Evolutionary conservation across 2,888 invertebrate species (phyloP).

Genomic region (Limenitis camilla): DNA sequence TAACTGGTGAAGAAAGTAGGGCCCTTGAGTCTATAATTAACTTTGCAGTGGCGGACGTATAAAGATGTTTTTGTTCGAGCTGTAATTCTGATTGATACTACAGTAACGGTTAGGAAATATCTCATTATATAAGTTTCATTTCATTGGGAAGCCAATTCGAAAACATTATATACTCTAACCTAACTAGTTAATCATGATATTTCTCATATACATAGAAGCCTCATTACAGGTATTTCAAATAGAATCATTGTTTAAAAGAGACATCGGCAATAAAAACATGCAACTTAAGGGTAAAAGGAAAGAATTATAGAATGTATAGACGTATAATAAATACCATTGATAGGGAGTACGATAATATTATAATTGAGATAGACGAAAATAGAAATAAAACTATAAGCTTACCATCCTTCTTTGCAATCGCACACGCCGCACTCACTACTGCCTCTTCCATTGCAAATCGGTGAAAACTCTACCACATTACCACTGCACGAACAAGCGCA

Average conservation of each 20-base stretch:
- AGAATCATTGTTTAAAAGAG: conserved; percentile 15
- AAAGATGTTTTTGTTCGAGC: conserved; percentile 33
- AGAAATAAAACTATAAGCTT: conserved; percentile 21
- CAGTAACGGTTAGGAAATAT: conserved; percentile 9
- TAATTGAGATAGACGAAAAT: background rate
- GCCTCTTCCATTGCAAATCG: conserved; percentile 60
- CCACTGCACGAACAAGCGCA: conserved; percentile 52
- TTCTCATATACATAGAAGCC: no score
- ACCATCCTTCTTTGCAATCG: conserved; percentile 65
- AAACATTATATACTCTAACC: background rate
- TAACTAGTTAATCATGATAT: background rate
- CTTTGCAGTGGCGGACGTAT: conserved; percentile 33
- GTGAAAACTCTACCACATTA: conserved; percentile 46
- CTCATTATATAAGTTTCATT: conserved; percentile 2
- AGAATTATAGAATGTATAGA: no score
- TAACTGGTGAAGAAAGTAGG: conserved; percentile 34
- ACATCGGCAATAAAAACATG: no score
- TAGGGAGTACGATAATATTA: no score
- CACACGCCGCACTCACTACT: conserved; percentile 78
- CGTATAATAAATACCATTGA: no score
- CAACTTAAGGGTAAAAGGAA: no score
- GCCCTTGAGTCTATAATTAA: conserved; percentile 33
- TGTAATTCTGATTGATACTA: conserved; percentile 19
- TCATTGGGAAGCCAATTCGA: background rate
- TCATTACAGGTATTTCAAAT: conserved; percentile 2